Evolutionary conservation across 2,113 vertebrate genomes (phyloP).

Genomic region (Corydoras sp.): DNA sequence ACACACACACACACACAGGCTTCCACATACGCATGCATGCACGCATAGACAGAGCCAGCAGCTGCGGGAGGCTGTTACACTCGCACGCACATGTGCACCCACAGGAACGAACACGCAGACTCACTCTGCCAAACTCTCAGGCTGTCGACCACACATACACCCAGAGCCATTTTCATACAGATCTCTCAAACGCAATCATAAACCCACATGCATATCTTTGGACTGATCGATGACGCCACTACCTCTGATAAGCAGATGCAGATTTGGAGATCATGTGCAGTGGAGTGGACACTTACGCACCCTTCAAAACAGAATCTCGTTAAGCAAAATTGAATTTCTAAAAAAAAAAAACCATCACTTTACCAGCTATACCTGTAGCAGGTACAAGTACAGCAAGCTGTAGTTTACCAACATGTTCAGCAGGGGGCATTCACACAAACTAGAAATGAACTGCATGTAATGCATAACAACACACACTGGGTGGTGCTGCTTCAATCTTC

Average conservation of each 20-base stretch:
- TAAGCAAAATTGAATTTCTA: background rate
- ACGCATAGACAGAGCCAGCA: slow-evolving; percentile 37
- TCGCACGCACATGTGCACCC: slow-evolving; percentile 37
- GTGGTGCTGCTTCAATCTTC: slow-evolving; percentile 33
- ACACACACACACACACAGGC: slow-evolving; percentile 26
- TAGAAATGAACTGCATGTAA: slow-evolving; percentile 15
- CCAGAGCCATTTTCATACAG: background rate
- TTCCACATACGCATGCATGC: slow-evolving; percentile 24
- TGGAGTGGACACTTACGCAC: background rate
- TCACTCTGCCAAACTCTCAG: slow-evolving; percentile 27
- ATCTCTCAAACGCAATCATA: background rate
- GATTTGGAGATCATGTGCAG: background rate
- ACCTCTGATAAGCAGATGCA: background rate
- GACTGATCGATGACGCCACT: background rate
- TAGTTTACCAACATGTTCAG: slow-evolving; percentile 51
- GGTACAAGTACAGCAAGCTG: slow-evolving; percentile 32
- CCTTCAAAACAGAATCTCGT: background rate
- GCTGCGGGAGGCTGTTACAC: slow-evolving; percentile 45
- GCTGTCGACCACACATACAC: slow-evolving; percentile 11
- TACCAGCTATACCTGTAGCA: slow-evolving; percentile 15
- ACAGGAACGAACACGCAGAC: slow-evolving; percentile 29
- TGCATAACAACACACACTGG: slow-evolving; percentile 38
- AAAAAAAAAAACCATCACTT: background rate
- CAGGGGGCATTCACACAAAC: slow-evolving; percentile 50
- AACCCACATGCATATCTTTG: background rate